These are phyloP conservation scores for Percopsis omiscomaycus DNA, from an alignment of 2,797 vertebrate species.

Conservation along the genomic window DNA sequence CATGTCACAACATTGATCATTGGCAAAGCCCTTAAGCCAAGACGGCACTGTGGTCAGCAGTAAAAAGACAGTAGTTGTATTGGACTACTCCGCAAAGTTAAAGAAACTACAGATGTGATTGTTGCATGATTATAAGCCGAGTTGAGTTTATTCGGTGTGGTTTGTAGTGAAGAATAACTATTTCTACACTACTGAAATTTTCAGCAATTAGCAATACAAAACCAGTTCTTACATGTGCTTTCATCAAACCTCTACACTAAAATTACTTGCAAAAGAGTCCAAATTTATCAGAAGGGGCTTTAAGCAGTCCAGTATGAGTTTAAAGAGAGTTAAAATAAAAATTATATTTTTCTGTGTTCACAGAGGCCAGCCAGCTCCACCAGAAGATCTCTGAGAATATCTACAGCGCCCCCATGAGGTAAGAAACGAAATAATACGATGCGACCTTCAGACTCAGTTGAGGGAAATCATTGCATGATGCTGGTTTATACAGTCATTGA, in stretches of 20 bases:
- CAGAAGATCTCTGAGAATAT: slow-evolving; percentile 85
- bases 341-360: slow-evolving; percentile 44
- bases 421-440: slow-evolving; percentile 13
- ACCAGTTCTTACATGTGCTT: background rate
- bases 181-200: background rate
- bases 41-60: too few relatives aligned
- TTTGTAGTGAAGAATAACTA: background rate
- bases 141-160: slow-evolving; percentile 3
- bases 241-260: slow-evolving; percentile 7
- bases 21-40: too few relatives aligned
- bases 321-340: background rate
- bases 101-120: too few relatives aligned
- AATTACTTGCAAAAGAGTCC: background rate
- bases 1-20: too few relatives aligned
- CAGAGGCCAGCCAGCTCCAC: slow-evolving; percentile 90
- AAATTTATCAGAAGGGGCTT: slow-evolving; percentile 7
- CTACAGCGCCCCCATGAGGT: slow-evolving; percentile 85
- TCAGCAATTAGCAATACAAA: too few relatives aligned
- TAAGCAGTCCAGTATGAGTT: slow-evolving; percentile 16
- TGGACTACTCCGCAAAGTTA: too few relatives aligned
- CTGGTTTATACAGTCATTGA: too few relatives aligned
- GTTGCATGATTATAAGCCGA: background rate
- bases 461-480: too few relatives aligned
- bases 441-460: too few relatives aligned
- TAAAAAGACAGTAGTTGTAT: too few relatives aligned